These are phyloP conservation scores for Typhlichthys subterraneus DNA, from an alignment of 2,797 vertebrate species.

Conservation along the genomic window DNA sequence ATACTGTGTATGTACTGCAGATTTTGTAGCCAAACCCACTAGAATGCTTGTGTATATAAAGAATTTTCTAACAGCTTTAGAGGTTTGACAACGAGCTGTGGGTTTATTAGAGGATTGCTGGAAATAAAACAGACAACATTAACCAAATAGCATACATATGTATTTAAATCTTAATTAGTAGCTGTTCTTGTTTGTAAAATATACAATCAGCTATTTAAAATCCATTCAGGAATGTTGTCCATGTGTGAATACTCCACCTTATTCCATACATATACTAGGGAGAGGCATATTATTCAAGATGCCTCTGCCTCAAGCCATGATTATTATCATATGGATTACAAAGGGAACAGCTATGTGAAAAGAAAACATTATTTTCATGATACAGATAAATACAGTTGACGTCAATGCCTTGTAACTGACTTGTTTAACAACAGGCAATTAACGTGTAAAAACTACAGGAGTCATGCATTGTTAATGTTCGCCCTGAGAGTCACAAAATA, in stretches of 20 bases:
- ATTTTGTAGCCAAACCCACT: no score
- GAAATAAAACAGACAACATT: no score
- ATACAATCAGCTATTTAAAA: slow-evolving; percentile 18
- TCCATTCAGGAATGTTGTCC: slow-evolving; percentile 47
- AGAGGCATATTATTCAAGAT: no score
- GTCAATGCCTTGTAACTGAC: background rate
- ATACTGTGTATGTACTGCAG: no score
- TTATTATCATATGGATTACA: background rate
- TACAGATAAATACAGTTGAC: background rate
- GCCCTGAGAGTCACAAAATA: background rate
- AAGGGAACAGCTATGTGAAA: background rate
- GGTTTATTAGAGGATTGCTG: no score
- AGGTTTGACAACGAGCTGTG: no score
- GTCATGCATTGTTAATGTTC: no score
- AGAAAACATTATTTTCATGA: background rate
- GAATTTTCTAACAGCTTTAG: no score
- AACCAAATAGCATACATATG: no score
- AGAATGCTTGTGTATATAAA: no score
- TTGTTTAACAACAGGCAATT: background rate
- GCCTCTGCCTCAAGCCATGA: background rate
- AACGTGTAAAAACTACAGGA: background rate
- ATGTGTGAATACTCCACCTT: slow-evolving; percentile 23
- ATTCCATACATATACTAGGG: slow-evolving; percentile 18
- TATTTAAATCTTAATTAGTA: no score
- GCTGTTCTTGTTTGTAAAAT: no score